Base-by-base conservation (phyloP, 1,140 invertebrate species). In the Daktulosphaira vitifoliae region DNA sequence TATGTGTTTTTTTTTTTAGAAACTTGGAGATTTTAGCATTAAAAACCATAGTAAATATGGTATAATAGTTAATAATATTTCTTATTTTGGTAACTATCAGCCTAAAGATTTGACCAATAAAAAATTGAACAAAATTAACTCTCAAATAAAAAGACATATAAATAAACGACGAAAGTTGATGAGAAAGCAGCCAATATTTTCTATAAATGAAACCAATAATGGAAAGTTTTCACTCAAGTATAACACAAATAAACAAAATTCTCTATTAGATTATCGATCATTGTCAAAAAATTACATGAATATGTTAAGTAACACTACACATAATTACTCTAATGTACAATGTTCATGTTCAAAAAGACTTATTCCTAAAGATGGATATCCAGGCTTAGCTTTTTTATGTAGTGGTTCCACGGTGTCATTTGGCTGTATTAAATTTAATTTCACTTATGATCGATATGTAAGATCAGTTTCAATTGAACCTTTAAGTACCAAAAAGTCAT, bases 41-140 rank as follows among this genome's bases (percentile, higher is more conserved):
- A 62, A 44, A 22, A 62, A 62, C 7, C 56, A 48, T 22, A 62
- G 56, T 46, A 46, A 25, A 62, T 26, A 48, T 48, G 56, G 56
- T 22, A 20, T 62, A 20, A 62, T 62, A 62, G 56, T 62, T 18
- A 42, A 62, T 48, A 48, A 62, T 33, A 25, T 48, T 2, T 48
- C 56, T 5, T 62, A 62, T 48, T 62, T 62, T 48, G 56, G 56
- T 20, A 62, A 20, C 20, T 39, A 22, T 6, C 26, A 25, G 29
- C 51, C 51, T 53, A 53, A 37, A 53, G 16, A 62, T 6, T 1
- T 26, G 7, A 29, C 42, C 18, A 62, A 29, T 16, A 46, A n/a
- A 20, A 38, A 62, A 29, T 15, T 48, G 18, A 46, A 62, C n/a
- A 48, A 33, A 62, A 20, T 62, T 1, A 48, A 48, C 46, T 62